phyloP scores from a whole-genome alignment of 2,113 vertebrate genomes.

The Chamaea fasciata region DNA sequence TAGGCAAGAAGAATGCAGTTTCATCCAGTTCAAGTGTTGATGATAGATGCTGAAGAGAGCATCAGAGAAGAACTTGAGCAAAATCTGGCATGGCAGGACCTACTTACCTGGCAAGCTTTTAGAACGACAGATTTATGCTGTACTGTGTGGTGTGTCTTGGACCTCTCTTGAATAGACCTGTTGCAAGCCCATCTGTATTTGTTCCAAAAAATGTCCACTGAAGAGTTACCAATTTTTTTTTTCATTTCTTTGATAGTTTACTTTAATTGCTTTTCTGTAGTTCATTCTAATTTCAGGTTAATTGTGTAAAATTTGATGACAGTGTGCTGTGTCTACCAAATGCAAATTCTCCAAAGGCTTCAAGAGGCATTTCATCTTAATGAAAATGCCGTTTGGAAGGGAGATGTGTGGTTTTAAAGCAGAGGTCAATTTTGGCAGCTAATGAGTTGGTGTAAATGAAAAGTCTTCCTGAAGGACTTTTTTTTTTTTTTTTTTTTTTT shows the following conservation, averaged over 20 bases:
- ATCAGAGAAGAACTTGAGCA: neutral
- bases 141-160: neutral
- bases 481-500: neutral
- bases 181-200: neutral
- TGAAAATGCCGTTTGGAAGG: neutral
- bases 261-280: neutral
- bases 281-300: conserved; percentile 23
- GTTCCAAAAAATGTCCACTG: neutral
- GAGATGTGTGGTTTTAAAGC: neutral
- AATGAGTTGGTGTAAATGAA: neutral
- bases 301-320: neutral
- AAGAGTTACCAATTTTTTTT: neutral
- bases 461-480: neutral
- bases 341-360: neutral
- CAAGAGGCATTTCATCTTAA: neutral
- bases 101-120: neutral
- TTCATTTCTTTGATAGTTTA: neutral
- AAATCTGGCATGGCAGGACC: neutral
- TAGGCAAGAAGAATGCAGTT: neutral
- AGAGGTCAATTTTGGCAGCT: conserved; percentile 4
- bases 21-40: neutral
- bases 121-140: rapidly evolving
- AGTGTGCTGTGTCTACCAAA: neutral
- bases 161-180: neutral
- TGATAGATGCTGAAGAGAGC: neutral